These are phyloP conservation scores for Ambastaia sidthimunki DNA, from an alignment of 2,797 vertebrate genomes.

Conservation along the genomic window DNA sequence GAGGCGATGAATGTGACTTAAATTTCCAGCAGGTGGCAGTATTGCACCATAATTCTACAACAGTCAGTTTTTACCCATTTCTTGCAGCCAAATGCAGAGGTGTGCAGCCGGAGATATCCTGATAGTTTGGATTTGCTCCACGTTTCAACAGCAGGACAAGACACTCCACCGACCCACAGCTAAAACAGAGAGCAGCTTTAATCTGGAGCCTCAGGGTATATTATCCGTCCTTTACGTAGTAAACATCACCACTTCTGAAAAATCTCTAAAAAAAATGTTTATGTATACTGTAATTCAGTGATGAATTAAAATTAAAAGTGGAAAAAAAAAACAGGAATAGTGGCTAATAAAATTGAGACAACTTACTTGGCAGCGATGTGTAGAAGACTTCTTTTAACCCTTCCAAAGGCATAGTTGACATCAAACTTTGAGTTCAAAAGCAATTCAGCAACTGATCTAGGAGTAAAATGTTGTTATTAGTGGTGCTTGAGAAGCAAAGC, in stretches of 20 bases:
- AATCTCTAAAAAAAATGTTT: too few relatives aligned
- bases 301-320: too few relatives aligned
- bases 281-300: too few relatives aligned
- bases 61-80: slow-evolving; percentile 85
- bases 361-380: slow-evolving; percentile 99
- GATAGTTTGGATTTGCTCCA: slow-evolving; percentile 98
- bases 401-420: slow-evolving; percentile 98
- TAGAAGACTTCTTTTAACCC: slow-evolving; percentile 97
- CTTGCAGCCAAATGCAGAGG: slow-evolving; percentile 96
- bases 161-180: slow-evolving; percentile 98
- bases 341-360: neutral
- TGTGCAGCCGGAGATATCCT: slow-evolving; percentile 98
- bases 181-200: slow-evolving; percentile 61
- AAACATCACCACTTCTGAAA: too few relatives aligned
- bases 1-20: too few relatives aligned
- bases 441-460: slow-evolving; percentile 94
- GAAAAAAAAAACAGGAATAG: neutral
- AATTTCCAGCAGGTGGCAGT: slow-evolving; percentile 39
- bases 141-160: slow-evolving; percentile 92
- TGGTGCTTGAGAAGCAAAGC: too few relatives aligned
- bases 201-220: too few relatives aligned
- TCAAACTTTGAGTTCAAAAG: slow-evolving; percentile 99
- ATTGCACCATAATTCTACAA: neutral
- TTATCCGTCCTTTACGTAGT: too few relatives aligned
- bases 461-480: neutral